Evolutionary conservation across 2,797 vertebrate genomes (phyloP).

Genomic region (Paratrypauchen microcephalus): DNA sequence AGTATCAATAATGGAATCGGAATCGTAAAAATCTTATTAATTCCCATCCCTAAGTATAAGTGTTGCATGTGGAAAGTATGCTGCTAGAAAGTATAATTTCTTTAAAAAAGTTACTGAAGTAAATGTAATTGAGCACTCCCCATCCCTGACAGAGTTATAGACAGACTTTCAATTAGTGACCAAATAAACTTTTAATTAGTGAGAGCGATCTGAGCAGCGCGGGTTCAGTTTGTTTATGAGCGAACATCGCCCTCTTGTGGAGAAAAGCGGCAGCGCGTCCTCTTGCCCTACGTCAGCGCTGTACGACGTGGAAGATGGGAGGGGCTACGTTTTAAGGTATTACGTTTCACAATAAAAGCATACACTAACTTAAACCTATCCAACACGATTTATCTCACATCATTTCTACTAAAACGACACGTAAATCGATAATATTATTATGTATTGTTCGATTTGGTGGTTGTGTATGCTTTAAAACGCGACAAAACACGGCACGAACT

Average conservation of each 20-base stretch:
- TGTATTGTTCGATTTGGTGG: accelerated
- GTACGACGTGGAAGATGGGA: conserved; percentile 61
- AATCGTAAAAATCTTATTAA: no score
- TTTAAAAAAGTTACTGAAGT: no score
- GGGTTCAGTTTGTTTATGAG: neutral
- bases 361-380: accelerated
- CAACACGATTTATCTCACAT: neutral
- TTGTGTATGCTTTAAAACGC: accelerated
- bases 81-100: no score
- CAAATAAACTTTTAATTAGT: no score
- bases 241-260: conserved; percentile 56
- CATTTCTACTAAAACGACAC: accelerated
- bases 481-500: neutral
- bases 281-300: conserved; percentile 55
- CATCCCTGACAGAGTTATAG: no score
- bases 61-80: no score
- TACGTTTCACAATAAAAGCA: conserved; percentile 63
- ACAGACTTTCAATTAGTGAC: no score
- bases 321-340: conserved; percentile 21
- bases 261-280: neutral
- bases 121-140: no score
- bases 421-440: accelerated
- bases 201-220: no score
- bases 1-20: no score
- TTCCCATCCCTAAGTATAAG: no score